Evolutionary conservation across 2,113 vertebrate genomes (phyloP).

Genomic region (Menidia beryllina): DNA sequence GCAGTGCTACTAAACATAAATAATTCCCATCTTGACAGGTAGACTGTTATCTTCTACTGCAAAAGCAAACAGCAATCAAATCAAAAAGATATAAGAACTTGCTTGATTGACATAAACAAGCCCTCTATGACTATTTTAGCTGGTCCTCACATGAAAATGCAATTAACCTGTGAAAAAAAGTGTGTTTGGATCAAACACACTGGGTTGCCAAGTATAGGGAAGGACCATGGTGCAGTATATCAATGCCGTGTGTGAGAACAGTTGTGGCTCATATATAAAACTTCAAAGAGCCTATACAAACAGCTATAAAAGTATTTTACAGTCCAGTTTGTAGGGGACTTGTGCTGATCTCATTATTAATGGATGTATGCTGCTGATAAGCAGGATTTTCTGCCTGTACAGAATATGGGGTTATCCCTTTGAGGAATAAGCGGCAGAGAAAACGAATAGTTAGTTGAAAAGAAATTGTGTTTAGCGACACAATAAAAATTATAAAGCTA

Average conservation of each 20-base stretch:
- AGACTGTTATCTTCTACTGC: too few species aligned
- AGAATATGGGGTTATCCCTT: background rate
- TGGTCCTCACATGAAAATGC: too few species aligned
- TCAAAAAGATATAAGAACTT: too few species aligned
- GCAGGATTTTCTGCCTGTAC: background rate
- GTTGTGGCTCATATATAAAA: slow-evolving; percentile 1
- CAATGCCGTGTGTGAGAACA: background rate
- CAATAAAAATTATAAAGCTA: too few species aligned
- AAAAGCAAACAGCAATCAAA: too few species aligned
- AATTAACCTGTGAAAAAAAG: too few species aligned
- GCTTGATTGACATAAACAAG: too few species aligned
- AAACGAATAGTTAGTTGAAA: too few species aligned
- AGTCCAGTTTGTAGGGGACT: background rate
- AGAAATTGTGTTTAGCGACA: too few species aligned
- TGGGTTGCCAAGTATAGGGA: background rate
- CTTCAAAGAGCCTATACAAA: slow-evolving; percentile 3
- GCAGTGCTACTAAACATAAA: too few species aligned
- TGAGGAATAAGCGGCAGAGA: background rate
- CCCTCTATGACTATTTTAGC: too few species aligned
- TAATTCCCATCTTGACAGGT: too few species aligned
- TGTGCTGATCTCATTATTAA: background rate
- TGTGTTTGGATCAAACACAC: background rate
- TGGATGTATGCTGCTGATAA: background rate
- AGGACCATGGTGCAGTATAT: background rate
- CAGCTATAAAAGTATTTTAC: slow-evolving; percentile 2